phyloP scores from a whole-genome alignment of 2,797 vertebrate species.

The Halcyon smyrnensis region DNA sequence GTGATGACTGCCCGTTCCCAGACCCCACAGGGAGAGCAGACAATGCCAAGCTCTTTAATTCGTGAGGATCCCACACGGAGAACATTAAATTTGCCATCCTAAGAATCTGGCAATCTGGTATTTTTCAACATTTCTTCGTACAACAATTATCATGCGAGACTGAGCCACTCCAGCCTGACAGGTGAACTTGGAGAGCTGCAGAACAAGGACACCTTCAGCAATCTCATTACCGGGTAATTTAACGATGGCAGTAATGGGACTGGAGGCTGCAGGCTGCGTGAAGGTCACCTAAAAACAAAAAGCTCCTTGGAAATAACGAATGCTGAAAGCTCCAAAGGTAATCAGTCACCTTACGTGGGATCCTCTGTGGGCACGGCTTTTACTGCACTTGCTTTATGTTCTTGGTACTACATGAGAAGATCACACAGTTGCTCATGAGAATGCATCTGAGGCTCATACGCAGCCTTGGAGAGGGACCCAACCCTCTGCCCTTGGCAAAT shows the following conservation, averaged over 20 bases:
- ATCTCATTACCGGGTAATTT: background rate
- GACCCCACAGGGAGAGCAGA: background rate
- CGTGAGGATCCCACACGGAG: background rate
- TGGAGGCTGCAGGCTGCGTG: background rate
- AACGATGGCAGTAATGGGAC: background rate
- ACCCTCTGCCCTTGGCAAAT: background rate
- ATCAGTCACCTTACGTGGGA: background rate
- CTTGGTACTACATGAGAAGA: background rate
- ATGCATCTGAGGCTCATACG: background rate
- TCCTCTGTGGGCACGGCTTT: background rate
- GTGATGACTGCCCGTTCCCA: background rate
- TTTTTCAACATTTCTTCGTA: background rate
- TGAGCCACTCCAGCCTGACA: background rate
- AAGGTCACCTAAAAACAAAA: background rate
- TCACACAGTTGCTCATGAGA: background rate
- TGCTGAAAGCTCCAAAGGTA: background rate
- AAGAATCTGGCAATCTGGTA: background rate
- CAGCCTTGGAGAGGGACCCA: background rate
- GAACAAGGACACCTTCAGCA: background rate
- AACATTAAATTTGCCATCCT: background rate
- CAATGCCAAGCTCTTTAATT: background rate
- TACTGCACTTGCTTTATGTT: background rate
- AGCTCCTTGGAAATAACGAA: background rate
- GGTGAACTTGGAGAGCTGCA: background rate
- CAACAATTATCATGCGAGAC: accelerated